phyloP scores from a whole-genome alignment of 2,888 invertebrate genomes.

The Nomada fabriciana region DNA sequence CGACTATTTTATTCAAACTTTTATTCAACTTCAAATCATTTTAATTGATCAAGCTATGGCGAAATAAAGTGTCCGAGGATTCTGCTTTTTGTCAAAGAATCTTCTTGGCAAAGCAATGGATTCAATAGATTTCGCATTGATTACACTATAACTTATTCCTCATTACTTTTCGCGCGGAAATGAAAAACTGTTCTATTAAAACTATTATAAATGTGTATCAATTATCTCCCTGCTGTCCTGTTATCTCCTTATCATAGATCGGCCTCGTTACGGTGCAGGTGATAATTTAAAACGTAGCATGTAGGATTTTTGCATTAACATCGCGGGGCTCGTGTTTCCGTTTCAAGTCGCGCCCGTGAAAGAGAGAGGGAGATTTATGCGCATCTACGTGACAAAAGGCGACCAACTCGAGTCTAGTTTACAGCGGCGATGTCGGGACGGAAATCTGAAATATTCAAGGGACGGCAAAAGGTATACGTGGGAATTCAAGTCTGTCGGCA shows the following conservation, averaged over 20 bases:
- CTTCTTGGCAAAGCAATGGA: no score
- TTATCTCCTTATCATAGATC: no score
- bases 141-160: no score
- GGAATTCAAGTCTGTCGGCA: conserved; percentile 57
- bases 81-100: no score
- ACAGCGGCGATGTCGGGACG: conserved; percentile 48
- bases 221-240: no score
- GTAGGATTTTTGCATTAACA: conserved; percentile 48
- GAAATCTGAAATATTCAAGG: conserved; percentile 64
- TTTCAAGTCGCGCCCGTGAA: conserved; percentile 1
- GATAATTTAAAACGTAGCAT: conserved; percentile 52
- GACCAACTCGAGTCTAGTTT: conserved; percentile 50
- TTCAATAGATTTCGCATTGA: no score
- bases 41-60: no score
- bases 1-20: no score
- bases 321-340: conserved; percentile 39
- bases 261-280: conserved; percentile 29
- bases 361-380: conserved; percentile 43
- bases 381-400: conserved; percentile 53
- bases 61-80: no score
- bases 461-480: conserved; percentile 54
- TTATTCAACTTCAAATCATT: no score
- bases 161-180: no score
- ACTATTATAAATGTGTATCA: not conserved
- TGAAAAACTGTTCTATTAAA: no score